phyloP scores from a whole-genome alignment of 2,797 vertebrate species.

The Manis pentadactyla region DNA sequence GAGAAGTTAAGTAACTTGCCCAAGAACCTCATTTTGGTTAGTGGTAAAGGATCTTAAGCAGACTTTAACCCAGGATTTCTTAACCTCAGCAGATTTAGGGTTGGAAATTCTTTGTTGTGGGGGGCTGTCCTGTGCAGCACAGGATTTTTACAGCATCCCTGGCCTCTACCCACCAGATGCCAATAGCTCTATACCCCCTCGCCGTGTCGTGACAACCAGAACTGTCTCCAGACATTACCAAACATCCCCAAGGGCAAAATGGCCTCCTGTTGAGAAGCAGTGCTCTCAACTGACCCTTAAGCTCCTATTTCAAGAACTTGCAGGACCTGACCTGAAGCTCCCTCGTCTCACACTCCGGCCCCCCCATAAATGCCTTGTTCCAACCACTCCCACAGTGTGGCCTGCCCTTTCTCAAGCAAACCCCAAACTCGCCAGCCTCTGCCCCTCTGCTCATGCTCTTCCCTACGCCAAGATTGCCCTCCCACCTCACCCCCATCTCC shows the following conservation, averaged over 20 bases:
- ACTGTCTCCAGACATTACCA: background rate
- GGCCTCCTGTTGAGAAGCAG: background rate
- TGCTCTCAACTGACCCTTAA: background rate
- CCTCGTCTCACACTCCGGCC: too few species aligned
- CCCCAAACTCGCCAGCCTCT: background rate
- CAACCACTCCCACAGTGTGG: background rate
- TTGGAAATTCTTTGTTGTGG: rapidly evolving
- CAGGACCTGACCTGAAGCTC: background rate
- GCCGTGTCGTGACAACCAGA: background rate
- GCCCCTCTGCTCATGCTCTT: background rate
- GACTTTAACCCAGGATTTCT: background rate
- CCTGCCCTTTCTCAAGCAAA: background rate
- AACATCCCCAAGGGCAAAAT: background rate
- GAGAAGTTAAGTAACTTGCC: background rate
- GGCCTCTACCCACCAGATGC: background rate
- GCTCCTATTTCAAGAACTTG: background rate
- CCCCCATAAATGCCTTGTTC: background rate
- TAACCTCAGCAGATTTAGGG: background rate
- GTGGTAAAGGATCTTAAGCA: background rate
- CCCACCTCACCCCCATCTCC: too few species aligned
- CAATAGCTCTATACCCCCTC: background rate
- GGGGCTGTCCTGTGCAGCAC: background rate
- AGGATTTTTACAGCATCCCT: background rate
- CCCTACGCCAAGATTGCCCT: background rate
- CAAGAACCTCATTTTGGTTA: background rate